Evolutionary conservation across 2,888 invertebrate genomes (phyloP).

Genomic region (Sericinus montela): DNA sequence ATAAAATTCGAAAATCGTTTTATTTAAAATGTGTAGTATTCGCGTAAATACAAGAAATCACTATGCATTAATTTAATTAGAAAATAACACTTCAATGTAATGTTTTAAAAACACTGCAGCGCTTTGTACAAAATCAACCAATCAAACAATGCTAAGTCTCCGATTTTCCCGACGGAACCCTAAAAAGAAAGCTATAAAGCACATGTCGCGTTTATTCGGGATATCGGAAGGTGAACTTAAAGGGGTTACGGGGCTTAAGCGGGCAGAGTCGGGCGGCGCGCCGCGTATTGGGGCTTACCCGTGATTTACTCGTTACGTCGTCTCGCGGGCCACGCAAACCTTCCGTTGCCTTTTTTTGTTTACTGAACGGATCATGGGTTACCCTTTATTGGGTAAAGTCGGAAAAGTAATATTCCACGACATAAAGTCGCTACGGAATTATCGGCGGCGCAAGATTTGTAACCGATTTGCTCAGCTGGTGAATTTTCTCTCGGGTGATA

Average conservation of each 20-base stretch:
- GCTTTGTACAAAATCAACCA: too few relatives aligned
- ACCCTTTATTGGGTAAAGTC: slow-evolving; percentile 76
- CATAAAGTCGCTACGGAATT: slow-evolving; percentile 64
- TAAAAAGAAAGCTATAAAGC: slow-evolving; percentile 34
- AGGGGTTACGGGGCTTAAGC: slow-evolving; percentile 63
- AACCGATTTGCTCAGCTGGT: slow-evolving; percentile 21
- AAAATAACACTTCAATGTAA: too few relatives aligned
- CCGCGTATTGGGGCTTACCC: slow-evolving; percentile 67
- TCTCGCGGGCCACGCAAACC: slow-evolving; percentile 46
- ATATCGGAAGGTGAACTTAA: slow-evolving; percentile 64
- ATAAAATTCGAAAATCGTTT: too few relatives aligned
- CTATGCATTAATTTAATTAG: too few relatives aligned
- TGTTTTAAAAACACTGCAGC: too few relatives aligned
- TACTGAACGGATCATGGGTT: slow-evolving; percentile 76
- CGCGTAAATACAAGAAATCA: too few relatives aligned
- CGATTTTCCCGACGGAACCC: slow-evolving; percentile 4
- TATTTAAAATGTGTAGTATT: too few relatives aligned
- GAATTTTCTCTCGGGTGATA: not conserved
- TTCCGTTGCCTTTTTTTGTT: slow-evolving; percentile 63
- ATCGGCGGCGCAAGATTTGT: slow-evolving; percentile 57
- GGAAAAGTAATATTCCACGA: slow-evolving; percentile 70
- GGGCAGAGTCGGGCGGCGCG: slow-evolving; percentile 44
- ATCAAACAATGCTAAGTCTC: too few relatives aligned
- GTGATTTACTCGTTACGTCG: slow-evolving; percentile 73
- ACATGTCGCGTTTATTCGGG: slow-evolving; percentile 48